Conservation (phyloP, 1,140 invertebrate genomes). For the Lasioglossum baleicum region DNA sequence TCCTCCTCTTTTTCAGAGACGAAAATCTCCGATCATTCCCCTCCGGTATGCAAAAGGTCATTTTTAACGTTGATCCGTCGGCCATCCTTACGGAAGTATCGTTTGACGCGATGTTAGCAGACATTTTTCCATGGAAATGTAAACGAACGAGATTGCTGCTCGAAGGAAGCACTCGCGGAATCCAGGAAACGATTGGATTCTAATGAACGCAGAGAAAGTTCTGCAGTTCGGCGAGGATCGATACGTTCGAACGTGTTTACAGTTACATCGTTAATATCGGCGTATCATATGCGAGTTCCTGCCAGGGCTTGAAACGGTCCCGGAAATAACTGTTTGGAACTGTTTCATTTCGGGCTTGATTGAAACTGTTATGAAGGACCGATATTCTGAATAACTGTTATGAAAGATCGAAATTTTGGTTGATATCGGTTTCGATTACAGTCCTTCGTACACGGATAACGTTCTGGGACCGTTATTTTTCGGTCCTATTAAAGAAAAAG, state of each 20-base stretch:
- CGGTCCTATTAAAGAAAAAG: no score
- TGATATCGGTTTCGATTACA: no score
- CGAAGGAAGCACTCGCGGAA: background rate
- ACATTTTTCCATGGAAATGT: background rate
- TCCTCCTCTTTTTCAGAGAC: background rate
- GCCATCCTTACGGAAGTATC: no score
- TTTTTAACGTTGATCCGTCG: background rate
- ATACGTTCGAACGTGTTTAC: background rate
- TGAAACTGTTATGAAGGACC: no score
- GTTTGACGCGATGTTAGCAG: background rate
- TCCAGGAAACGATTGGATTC: background rate
- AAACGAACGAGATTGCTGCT: background rate
- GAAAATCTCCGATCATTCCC: background rate
- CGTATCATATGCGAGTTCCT: no score
- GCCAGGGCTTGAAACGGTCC: no score
- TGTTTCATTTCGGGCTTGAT: no score
- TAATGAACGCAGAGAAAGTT: background rate
- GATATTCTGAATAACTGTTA: no score
- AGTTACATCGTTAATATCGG: background rate
- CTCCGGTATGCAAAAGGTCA: background rate
- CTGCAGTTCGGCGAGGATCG: background rate
- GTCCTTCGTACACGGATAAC: no score
- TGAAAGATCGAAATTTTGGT: no score
- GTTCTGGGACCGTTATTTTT: no score
- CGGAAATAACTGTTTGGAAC: no score